Evolutionary conservation across 2,113 vertebrate genomes (phyloP), one percentile per base, ranked within the genome.

Genomic region (Prietella phreatophila): DNA sequence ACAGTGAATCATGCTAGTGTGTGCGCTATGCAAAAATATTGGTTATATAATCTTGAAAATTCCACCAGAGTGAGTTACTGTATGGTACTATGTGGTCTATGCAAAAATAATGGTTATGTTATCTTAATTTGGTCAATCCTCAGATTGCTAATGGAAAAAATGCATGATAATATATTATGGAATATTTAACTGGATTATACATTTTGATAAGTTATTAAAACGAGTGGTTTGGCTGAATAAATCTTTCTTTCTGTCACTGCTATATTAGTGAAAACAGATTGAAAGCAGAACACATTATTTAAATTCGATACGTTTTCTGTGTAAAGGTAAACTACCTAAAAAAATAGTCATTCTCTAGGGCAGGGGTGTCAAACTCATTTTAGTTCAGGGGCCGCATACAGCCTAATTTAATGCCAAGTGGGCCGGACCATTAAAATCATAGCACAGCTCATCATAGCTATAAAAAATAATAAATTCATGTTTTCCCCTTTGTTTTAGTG

Each of bases 41-140:
- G 14, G 10, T 65, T 86, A 61, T 27, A 86, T 79, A 86, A 86
- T 60, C 71, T 25, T 53, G 58, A 80, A 25, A 22, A 42, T 81
- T 58, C 36, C 20, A 73, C 27, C 39, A 73, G 11, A 55, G 7
- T 69, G 19, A 71, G 30, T 19, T 50, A 50, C 47, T 50, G 47
- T 20, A 63, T 50, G n/a, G 36, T 82, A 47, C 0, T 63, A 30
- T 36, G 50, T 53, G 4, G 33, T 63, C 2, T 53, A 10, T 69
- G 20, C 10, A 69, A 76, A 55, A 86, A 81, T 56, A 39, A 67
- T n/a, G n/a, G 8, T 65, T 69, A 50, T 47, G 55, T 30, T 25
- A 65, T 50, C 42, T 19, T 33, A 63, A 61, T 73, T 80, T 58
- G 1, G 22, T 25, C 65, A 30, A 25, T 42, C 50, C 82, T 65